A percentile compares a stretch with the other conserved stretches of the same genome.
Evolutionary conservation across 1,140 invertebrate genomes (phyloP).

Genomic region (Vanessa atalanta): DNA sequence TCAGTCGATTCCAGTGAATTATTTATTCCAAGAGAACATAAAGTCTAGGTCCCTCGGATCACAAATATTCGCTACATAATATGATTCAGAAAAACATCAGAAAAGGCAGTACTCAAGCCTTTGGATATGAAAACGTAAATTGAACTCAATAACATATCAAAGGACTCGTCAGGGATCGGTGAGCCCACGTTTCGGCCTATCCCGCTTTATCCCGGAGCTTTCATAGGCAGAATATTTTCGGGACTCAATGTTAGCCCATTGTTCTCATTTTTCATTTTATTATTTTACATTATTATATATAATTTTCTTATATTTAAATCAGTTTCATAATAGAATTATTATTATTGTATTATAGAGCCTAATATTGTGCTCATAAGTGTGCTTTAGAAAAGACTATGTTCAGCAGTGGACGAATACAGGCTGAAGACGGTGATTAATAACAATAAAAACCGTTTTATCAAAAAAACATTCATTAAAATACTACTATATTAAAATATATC

Average conservation of each 20-base stretch:
- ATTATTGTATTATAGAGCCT: not conserved
- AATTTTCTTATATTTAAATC: too few relatives aligned
- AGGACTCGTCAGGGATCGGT: constrained; percentile 58
- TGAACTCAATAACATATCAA: constrained; percentile 74
- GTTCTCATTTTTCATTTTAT: constrained; percentile 38
- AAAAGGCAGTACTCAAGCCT: constrained; percentile 43
- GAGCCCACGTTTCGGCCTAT: constrained; percentile 54
- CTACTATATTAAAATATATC: too few relatives aligned
- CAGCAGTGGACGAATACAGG: too few relatives aligned
- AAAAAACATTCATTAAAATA: too few relatives aligned
- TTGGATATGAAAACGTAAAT: constrained; percentile 65
- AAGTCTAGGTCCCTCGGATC: not conserved
- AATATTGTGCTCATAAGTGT: not conserved
- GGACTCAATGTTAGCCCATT: constrained; percentile 38
- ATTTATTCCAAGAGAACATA: not conserved
- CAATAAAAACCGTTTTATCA: too few relatives aligned
- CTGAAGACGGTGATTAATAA: too few relatives aligned
- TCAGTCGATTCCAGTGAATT: constrained; percentile 1
- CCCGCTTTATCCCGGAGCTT: constrained; percentile 58
- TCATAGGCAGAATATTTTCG: constrained; percentile 55
- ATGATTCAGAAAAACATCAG: constrained; percentile 31
- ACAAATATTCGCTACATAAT: constrained; percentile 32
- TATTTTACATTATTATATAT: not conserved
- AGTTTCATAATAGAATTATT: not conserved
- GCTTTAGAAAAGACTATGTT: too few relatives aligned